A percentile compares a stretch with the other conserved stretches of the same genome.
phyloP scores from a whole-genome alignment of 2,797 vertebrate species.

The Lacerta bilineata region DNA sequence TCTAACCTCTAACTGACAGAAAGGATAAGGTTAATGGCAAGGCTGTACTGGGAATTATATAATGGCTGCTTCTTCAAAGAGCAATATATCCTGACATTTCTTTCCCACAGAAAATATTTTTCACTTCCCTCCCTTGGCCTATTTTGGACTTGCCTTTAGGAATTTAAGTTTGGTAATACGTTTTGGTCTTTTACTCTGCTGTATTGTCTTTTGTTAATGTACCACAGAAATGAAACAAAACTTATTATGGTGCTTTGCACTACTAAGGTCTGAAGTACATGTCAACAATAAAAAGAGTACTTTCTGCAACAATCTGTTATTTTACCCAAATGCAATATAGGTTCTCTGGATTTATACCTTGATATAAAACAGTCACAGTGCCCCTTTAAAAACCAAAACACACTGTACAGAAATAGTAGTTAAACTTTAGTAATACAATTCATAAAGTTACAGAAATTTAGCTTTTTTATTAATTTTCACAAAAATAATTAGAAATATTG shows the following conservation, averaged over 20 bases:
- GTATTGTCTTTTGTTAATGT: constrained; percentile 32
- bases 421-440: neutral
- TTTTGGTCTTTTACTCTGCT: constrained; percentile 51
- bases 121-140: constrained; percentile 51
- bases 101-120: constrained; percentile 48
- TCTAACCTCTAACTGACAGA: constrained; percentile 62
- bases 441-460: neutral
- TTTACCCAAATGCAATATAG: constrained; percentile 1
- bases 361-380: neutral
- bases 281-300: neutral
- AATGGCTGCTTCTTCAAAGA: constrained; percentile 56
- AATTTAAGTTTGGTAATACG: constrained; percentile 60
- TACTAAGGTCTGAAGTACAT: constrained; percentile 14
- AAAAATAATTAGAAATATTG: neutral
- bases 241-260: neutral
- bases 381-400: neutral
- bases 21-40: constrained; percentile 61
- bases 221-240: constrained; percentile 31
- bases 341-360: neutral
- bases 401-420: neutral
- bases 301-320: constrained; percentile 33
- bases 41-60: constrained; percentile 66
- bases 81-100: constrained; percentile 58
- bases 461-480: neutral
- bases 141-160: constrained; percentile 38